Percentiles rank a stretch among this genome's conserved stretches.
These are phyloP conservation scores for Neodiprion pinetum DNA, from an alignment of 1,140 invertebrate species.

Conservation along the genomic window DNA sequence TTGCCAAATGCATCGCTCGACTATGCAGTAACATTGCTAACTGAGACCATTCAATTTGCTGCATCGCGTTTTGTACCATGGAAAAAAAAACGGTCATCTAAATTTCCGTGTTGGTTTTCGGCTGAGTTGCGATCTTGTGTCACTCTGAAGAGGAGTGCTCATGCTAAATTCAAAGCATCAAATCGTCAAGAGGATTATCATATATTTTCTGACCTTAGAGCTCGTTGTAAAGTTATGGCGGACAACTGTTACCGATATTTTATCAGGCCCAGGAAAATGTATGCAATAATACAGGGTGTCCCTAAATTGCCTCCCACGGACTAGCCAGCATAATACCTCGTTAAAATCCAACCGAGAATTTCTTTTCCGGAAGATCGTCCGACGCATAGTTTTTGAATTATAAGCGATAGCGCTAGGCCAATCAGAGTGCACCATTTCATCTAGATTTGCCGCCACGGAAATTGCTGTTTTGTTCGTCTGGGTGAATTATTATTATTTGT, in stretches of 20 bases:
- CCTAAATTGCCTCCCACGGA: no score
- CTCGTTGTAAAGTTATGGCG: constrained; percentile 1
- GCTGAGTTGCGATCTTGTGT: neutral
- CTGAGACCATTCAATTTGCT: neutral
- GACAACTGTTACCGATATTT: constrained; percentile 9
- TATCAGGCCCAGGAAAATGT: constrained; percentile 2
- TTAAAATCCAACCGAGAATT: no score
- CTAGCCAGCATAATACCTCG: no score
- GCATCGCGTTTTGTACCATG: constrained; percentile 9
- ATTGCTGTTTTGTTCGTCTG: no score
- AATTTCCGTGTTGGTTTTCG: constrained; percentile 11
- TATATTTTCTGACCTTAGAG: constrained; percentile 8
- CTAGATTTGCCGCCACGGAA: no score
- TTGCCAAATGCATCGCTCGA: neutral
- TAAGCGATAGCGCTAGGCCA: no score
- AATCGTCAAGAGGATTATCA: neutral
- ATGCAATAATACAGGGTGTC: constrained; percentile 4
- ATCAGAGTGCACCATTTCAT: no score
- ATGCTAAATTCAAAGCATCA: constrained; percentile 9
- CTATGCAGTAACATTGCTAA: neutral
- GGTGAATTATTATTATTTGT: no score
- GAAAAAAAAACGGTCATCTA: neutral
- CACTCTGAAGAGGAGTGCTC: neutral
- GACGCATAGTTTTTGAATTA: no score
- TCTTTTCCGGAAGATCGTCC: no score